Evolutionary conservation across 2,797 vertebrate genomes (phyloP).

Genomic region (Eulemur rubriventer): DNA sequence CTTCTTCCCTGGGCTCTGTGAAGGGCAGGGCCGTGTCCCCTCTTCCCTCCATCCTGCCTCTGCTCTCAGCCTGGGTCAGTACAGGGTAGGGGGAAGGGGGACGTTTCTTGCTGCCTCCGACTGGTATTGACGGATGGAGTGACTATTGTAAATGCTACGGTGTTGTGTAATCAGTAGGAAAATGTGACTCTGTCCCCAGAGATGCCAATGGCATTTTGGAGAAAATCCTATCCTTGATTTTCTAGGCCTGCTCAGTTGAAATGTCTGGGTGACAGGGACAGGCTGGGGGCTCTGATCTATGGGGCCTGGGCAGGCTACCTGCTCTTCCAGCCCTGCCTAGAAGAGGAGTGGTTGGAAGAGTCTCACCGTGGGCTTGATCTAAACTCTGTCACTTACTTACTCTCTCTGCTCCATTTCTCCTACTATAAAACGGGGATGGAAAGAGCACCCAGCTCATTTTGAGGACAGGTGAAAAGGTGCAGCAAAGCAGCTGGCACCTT

Average conservation of each 20-base stretch:
- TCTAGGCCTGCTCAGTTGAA: constrained; percentile 64
- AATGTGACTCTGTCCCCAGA: constrained; percentile 81
- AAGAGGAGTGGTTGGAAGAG: neutral
- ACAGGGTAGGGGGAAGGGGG: neutral
- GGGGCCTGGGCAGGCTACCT: neutral
- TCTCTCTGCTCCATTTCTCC: neutral
- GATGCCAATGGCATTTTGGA: constrained; percentile 78
- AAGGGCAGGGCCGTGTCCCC: neutral
- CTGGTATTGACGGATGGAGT: constrained; percentile 73
- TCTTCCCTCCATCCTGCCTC: constrained; percentile 21
- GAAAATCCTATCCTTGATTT: constrained; percentile 78
- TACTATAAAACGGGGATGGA: neutral
- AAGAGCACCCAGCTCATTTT: neutral
- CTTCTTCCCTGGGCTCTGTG: neutral
- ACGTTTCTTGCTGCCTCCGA: constrained; percentile 48
- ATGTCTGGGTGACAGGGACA: constrained; percentile 71
- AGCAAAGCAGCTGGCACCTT: neutral
- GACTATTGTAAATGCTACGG: constrained; percentile 81
- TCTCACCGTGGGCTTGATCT: neutral
- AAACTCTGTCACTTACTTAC: neutral
- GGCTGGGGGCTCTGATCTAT: constrained; percentile 10
- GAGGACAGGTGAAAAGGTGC: neutral
- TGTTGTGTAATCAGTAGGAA: constrained; percentile 80
- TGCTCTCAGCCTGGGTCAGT: constrained; percentile 47
- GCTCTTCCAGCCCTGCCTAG: neutral